Conservation (phyloP, 2,888 invertebrate genomes). For the Penaeus monodon region DNA sequence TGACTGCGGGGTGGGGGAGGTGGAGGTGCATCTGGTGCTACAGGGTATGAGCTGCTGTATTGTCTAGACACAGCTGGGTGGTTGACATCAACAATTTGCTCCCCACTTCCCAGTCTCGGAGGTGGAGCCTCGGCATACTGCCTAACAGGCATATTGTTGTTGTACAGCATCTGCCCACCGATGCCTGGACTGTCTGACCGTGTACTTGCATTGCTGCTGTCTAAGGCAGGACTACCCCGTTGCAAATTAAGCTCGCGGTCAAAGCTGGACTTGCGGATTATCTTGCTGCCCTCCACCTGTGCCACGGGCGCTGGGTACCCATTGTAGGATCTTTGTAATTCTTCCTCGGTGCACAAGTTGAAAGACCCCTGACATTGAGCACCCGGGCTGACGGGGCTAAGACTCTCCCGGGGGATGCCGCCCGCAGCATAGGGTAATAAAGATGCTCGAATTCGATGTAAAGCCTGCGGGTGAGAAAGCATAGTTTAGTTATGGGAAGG, state of each 20-base stretch:
- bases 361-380: slow-evolving; percentile 49
- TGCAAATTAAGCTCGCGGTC: slow-evolving; percentile 53
- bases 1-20: slow-evolving; percentile 76
- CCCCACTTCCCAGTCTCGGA: slow-evolving; percentile 53
- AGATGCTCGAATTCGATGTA: slow-evolving; percentile 64
- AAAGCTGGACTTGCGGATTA: slow-evolving; percentile 60
- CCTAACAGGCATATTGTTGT: slow-evolving; percentile 57
- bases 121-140: slow-evolving; percentile 60
- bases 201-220: slow-evolving; percentile 87
- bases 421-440: slow-evolving; percentile 63
- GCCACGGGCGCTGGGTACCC: slow-evolving; percentile 42
- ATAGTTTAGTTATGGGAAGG: neutral
- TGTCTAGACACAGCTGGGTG: slow-evolving; percentile 38
- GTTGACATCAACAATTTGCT: slow-evolving; percentile 36
- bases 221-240: slow-evolving; percentile 83
- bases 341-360: slow-evolving; percentile 45
- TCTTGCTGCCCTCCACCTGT: slow-evolving; percentile 46
- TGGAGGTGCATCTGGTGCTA: slow-evolving; percentile 73
- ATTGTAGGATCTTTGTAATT: slow-evolving; percentile 52
- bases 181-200: slow-evolving; percentile 88
- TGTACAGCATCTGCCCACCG: slow-evolving; percentile 51
- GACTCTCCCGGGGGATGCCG: slow-evolving; percentile 63
- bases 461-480: slow-evolving; percentile 45
- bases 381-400: slow-evolving; percentile 59
- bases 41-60: slow-evolving; percentile 67